phyloP scores from a whole-genome alignment of 2,888 invertebrate genomes.

The Cryptops parisi region DNA sequence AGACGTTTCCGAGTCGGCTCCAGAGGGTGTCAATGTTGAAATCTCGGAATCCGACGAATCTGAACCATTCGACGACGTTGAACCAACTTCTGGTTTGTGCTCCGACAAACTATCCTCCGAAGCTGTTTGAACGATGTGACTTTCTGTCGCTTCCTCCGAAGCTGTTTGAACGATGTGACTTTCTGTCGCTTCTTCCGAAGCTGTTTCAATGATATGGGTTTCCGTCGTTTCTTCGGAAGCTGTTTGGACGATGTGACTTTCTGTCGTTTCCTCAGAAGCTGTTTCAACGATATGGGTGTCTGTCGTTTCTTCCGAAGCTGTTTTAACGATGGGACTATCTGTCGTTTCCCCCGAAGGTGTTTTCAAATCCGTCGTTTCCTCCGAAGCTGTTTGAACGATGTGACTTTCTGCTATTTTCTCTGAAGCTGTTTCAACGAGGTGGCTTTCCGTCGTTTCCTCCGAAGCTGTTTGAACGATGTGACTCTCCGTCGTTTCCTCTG shows the following conservation, averaged over 20 bases:
- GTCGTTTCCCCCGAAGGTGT: not conserved
- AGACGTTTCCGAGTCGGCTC: too few species aligned
- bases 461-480: too few species aligned
- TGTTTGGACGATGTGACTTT: not conserved
- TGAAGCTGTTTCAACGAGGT: not conserved
- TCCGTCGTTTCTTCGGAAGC: not conserved
- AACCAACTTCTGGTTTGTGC: too few species aligned
- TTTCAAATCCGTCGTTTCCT: too few species aligned
- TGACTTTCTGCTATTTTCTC: not conserved
- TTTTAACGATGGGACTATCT: not conserved
- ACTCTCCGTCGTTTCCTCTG: not conserved
- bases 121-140: too few species aligned
- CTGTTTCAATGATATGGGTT: not conserved
- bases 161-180: not conserved
- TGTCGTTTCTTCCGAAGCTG: not conserved
- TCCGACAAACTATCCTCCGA: too few species aligned
- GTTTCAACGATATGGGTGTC: slow-evolving; percentile 1
- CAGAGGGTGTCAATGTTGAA: too few species aligned
- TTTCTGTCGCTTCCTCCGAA: too few species aligned
- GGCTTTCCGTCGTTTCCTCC: not conserved
- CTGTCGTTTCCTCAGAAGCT: slow-evolving; percentile 1
- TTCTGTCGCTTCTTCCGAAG: not conserved
- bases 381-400: not conserved
- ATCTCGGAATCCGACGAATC: too few species aligned
- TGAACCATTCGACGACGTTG: too few species aligned